phyloP scores from a whole-genome alignment of 1,140 invertebrate genomes.

The Paraescarpia echinospica region DNA sequence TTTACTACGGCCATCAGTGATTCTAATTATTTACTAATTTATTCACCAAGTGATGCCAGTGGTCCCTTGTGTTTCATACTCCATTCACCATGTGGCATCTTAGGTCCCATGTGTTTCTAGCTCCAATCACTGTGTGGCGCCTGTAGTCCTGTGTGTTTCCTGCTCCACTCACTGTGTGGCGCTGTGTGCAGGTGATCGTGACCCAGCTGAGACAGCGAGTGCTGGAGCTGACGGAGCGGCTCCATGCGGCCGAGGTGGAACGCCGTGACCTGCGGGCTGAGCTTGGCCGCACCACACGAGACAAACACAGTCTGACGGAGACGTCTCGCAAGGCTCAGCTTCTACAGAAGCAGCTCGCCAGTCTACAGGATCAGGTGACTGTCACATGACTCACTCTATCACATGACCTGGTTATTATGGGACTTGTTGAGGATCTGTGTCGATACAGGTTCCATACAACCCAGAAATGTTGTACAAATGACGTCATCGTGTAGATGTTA shows the following conservation, averaged over 20 bases:
- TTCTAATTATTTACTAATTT: too few species aligned
- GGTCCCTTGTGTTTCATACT: neutral
- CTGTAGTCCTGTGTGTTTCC: neutral
- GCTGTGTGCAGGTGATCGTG: neutral
- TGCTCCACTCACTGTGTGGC: neutral
- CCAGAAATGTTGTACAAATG: too few species aligned
- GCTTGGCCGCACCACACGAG: neutral
- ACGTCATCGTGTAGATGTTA: too few species aligned
- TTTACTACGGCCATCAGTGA: too few species aligned
- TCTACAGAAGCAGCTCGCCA: constrained; percentile 6
- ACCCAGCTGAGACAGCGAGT: constrained; percentile 46
- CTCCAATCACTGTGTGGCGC: neutral
- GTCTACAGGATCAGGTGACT: constrained; percentile 23
- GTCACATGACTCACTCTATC: too few species aligned
- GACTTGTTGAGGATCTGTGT: neutral
- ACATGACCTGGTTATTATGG: neutral
- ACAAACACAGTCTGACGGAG: neutral
- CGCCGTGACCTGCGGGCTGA: constrained; percentile 20
- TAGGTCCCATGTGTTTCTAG: neutral
- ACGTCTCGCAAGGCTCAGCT: neutral
- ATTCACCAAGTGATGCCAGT: too few species aligned
- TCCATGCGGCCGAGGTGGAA: constrained; percentile 51
- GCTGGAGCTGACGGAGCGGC: constrained; percentile 48
- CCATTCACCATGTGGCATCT: neutral
- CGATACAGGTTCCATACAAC: too few species aligned